phyloP scores from a whole-genome alignment of 2,113 vertebrate genomes.

The Atrichornis clamosus region DNA sequence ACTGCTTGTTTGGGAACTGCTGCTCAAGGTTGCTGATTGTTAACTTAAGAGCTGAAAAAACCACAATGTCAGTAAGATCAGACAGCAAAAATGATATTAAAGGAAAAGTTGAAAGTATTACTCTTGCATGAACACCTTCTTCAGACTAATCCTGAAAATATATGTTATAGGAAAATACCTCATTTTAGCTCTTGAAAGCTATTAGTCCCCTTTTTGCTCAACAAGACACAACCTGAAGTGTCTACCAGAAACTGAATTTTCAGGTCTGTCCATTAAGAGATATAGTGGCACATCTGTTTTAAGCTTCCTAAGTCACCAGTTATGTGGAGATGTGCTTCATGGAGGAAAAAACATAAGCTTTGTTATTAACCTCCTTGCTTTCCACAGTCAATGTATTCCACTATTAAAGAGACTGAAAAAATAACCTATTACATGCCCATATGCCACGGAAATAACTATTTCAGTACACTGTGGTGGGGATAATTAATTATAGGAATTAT shows the following conservation, averaged over 20 bases:
- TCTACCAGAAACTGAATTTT: neutral
- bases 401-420: slow-evolving; percentile 19
- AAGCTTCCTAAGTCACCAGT: neutral
- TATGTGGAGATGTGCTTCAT: neutral
- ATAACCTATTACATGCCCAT: slow-evolving; percentile 28
- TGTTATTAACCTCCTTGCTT: slow-evolving; percentile 37
- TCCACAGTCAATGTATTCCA: slow-evolving; percentile 32
- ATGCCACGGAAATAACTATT: slow-evolving; percentile 50
- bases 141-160: neutral
- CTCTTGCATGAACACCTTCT: neutral
- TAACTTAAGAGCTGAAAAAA: neutral
- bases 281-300: neutral
- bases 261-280: slow-evolving; percentile 4
- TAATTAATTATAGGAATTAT: slow-evolving; percentile 55
- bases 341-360: slow-evolving; percentile 12
- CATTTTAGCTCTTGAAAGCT: neutral
- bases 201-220: neutral
- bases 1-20: neutral
- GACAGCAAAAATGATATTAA: neutral
- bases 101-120: neutral
- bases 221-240: neutral
- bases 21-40: neutral
- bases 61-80: neutral
- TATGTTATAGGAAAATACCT: neutral
- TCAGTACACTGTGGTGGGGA: neutral